These are phyloP conservation scores for Drosophila oshimai DNA, from an alignment of 1,140 invertebrate species.

Conservation along the genomic window DNA sequence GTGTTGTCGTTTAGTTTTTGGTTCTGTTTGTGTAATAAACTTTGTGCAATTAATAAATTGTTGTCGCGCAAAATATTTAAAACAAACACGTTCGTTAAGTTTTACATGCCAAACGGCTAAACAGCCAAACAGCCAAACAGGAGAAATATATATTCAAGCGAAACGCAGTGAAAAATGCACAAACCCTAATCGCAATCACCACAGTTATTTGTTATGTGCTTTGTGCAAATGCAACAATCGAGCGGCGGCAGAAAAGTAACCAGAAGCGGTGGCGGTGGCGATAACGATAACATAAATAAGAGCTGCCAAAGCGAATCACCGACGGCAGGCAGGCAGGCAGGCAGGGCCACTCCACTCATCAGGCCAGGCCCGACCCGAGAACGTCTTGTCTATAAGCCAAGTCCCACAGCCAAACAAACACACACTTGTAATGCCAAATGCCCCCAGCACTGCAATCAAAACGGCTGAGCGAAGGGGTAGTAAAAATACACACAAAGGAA, in stretches of 20 bases:
- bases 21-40: conserved; percentile 36
- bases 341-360: no score
- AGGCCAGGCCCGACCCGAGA: conserved; percentile 24
- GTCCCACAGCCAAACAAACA: conserved; percentile 34
- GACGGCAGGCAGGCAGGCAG: conserved; percentile 32
- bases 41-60: conserved; percentile 47
- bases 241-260: background rate
- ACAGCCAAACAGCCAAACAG: conserved; percentile 4
- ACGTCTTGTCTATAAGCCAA: conserved; percentile 52
- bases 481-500: conserved; percentile 3
- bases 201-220: conserved; percentile 39
- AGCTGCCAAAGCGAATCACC: conserved; percentile 18
- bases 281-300: conserved; percentile 41
- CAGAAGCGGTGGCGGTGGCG: conserved; percentile 11
- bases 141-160: conserved; percentile 7
- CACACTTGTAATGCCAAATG: conserved; percentile 39
- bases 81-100: conserved; percentile 54
- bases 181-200: conserved; percentile 26
- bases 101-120: conserved; percentile 19
- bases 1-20: conserved; percentile 29
- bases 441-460: conserved; percentile 62
- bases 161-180: conserved; percentile 8
- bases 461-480: background rate
- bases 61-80: conserved; percentile 63
- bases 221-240: conserved; percentile 34